Conservation (phyloP, 2,113 vertebrate genomes). For the Gallinago jamesoni region DNA sequence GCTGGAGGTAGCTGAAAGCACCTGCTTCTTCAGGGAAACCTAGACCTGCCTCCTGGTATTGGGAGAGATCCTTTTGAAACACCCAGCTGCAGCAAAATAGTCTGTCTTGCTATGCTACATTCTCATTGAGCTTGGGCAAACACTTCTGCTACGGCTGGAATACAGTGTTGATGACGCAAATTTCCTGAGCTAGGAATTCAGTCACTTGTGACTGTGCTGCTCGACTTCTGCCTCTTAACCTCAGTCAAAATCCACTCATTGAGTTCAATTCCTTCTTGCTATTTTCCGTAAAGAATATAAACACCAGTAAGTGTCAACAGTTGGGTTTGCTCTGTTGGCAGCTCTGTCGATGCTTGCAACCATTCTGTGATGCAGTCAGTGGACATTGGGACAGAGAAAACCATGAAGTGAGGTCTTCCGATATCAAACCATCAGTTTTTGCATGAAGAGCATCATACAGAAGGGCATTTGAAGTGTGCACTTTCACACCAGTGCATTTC, state of each 20-base stretch:
- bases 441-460: neutral
- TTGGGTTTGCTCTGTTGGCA: neutral
- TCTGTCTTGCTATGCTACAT: neutral
- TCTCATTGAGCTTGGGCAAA: neutral
- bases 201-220: neutral
- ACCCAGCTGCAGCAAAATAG: neutral
- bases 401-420: neutral
- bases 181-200: neutral
- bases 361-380: neutral
- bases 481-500: neutral
- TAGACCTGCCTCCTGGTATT: neutral
- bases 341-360: neutral
- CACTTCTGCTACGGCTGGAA: neutral
- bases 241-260: neutral
- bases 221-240: neutral
- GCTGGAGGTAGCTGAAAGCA: slow-evolving; percentile 4
- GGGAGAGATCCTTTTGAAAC: neutral
- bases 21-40: neutral
- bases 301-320: neutral
- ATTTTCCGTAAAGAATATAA: neutral
- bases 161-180: neutral
- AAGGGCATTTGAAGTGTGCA: neutral
- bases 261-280: neutral
- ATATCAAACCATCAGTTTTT: neutral
- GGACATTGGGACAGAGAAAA: neutral